phyloP scores from a whole-genome alignment of 2,113 vertebrate genomes.

The Vidua chalybeata region DNA sequence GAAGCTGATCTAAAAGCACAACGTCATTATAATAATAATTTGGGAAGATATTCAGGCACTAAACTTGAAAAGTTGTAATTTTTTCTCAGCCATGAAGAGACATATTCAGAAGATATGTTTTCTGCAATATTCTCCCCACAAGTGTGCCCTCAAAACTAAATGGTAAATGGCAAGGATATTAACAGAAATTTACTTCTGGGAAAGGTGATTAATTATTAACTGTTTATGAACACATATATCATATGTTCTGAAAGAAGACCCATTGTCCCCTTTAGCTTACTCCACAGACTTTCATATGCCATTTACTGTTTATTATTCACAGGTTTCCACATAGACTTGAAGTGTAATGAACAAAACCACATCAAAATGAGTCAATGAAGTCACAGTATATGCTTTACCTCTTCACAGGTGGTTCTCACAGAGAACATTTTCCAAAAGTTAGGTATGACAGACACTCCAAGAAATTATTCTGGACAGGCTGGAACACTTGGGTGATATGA shows the following conservation, averaged over 20 bases:
- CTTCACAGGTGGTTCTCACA: background rate
- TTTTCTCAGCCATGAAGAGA: background rate
- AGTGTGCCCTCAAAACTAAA: background rate
- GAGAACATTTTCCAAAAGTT: background rate
- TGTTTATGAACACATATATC: background rate
- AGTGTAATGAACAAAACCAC: background rate
- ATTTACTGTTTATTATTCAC: background rate
- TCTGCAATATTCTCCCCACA: background rate
- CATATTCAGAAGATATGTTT: background rate
- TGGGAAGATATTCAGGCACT: background rate
- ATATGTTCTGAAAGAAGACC: background rate
- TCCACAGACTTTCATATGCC: background rate
- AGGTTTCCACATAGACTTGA: background rate
- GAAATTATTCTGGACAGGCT: background rate
- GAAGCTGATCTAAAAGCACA: background rate
- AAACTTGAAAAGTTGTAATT: background rate
- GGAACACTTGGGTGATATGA: background rate
- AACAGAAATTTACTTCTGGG: background rate
- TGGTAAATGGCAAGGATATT: background rate
- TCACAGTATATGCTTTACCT: background rate
- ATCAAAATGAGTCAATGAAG: background rate
- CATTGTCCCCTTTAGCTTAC: background rate
- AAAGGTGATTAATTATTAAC: background rate
- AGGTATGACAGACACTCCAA: background rate
- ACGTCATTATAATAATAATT: background rate